A percentile compares a stretch with the other conserved stretches of the same genome.
phyloP scores from a whole-genome alignment of 2,888 invertebrate genomes.

The Drosophila anceps region DNA sequence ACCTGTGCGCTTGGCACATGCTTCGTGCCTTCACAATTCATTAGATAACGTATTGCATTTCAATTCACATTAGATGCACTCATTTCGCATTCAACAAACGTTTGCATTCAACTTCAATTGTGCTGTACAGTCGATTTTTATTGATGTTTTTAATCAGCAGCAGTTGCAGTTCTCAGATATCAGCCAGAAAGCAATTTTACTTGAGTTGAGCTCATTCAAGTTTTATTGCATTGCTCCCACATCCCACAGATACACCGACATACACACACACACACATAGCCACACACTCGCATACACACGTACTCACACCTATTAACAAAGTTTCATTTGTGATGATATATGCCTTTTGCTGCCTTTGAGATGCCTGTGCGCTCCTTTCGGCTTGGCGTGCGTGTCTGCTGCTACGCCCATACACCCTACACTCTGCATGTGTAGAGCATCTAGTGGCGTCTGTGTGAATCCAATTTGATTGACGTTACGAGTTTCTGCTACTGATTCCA shows the following conservation, averaged over 20 bases:
- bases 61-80: constrained; percentile 68
- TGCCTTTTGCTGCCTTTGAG: constrained; percentile 62
- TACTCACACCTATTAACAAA: constrained; percentile 75
- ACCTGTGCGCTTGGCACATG: constrained; percentile 12
- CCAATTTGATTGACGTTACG: constrained; percentile 82
- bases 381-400: constrained; percentile 41
- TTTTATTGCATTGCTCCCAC: constrained; percentile 69
- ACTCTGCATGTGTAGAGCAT: constrained; percentile 22
- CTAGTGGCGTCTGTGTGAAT: constrained; percentile 65
- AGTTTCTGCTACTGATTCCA: constrained; percentile 80
- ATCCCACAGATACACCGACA: constrained; percentile 13
- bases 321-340: constrained; percentile 79
- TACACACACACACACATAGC: not conserved
- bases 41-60: constrained; percentile 60
- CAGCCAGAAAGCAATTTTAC: constrained; percentile 55
- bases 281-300: not conserved
- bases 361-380: constrained; percentile 42
- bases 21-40: constrained; percentile 39
- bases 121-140: constrained; percentile 74
- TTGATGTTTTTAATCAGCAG: constrained; percentile 79
- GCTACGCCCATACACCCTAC: constrained; percentile 18
- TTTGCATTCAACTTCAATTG: constrained; percentile 76
- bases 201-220: constrained; percentile 69
- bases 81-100: constrained; percentile 74
- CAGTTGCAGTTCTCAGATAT: constrained; percentile 39